These are phyloP conservation scores for Tethya wilhelma DNA, from an alignment of 37 sponge, comb jelly and placozoan species.

Conservation along the genomic window DNA sequence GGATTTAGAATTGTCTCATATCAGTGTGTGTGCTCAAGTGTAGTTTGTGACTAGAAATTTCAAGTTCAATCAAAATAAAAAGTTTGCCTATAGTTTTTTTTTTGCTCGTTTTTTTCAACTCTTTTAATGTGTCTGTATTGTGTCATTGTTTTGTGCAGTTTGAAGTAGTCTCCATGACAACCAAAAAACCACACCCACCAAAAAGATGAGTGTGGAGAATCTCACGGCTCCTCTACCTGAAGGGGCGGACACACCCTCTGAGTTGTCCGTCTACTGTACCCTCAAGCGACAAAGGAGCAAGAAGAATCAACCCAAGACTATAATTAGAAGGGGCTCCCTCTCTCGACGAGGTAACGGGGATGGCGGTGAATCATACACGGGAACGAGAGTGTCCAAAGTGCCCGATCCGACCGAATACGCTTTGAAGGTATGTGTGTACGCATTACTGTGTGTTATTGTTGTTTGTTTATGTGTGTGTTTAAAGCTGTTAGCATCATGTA, in stretches of 20 bases:
- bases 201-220: neutral
- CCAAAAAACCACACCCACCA: too few relatives aligned
- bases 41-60: too few relatives aligned
- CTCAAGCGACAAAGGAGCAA: neutral
- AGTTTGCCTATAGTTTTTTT: too few relatives aligned
- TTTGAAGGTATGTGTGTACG: constrained; percentile 8
- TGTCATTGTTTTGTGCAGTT: too few relatives aligned
- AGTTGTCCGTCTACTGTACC: constrained; percentile 10
- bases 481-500: too few relatives aligned
- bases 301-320: neutral
- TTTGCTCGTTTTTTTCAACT: too few relatives aligned
- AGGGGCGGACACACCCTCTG: neutral
- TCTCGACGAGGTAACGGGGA: neutral
- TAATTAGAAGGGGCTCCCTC: neutral
- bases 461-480: neutral
- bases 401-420: constrained; percentile 22
- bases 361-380: constrained; percentile 31
- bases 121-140: too few relatives aligned
- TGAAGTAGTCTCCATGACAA: too few relatives aligned
- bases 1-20: too few relatives aligned
- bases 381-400: constrained; percentile 44
- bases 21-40: too few relatives aligned
- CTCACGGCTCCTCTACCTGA: neutral
- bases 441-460: neutral
- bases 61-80: too few relatives aligned